These are phyloP conservation scores for Gnatocerus cornutus DNA, from an alignment of 2,888 invertebrate genomes.

Conservation along the genomic window DNA sequence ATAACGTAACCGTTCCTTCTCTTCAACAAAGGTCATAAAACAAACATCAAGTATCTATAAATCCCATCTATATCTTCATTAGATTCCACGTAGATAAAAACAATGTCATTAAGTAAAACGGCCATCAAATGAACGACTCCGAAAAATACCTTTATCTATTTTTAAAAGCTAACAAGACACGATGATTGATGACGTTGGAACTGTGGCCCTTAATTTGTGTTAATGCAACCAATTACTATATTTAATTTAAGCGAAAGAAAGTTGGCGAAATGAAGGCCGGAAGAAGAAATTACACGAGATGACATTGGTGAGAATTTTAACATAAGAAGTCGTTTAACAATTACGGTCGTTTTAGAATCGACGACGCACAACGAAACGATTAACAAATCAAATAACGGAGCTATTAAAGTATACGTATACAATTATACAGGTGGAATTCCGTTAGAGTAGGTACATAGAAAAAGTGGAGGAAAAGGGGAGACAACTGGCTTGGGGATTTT, in stretches of 20 bases:
- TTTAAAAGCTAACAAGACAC: conserved; percentile 57
- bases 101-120: conserved; percentile 56
- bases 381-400: conserved; percentile 62
- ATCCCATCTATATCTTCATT: conserved; percentile 56
- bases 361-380: conserved; percentile 52
- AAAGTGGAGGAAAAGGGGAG: neutral
- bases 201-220: conserved; percentile 44
- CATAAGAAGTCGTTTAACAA: conserved; percentile 1
- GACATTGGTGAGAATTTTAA: neutral
- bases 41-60: conserved; percentile 48
- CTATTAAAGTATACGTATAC: conserved; percentile 54
- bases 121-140: conserved; percentile 28
- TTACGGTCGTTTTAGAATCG: conserved; percentile 1
- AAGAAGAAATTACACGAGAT: conserved; percentile 22
- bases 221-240: conserved; percentile 34
- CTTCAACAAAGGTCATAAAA: conserved; percentile 53
- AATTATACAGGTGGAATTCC: conserved; percentile 49
- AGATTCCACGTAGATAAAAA: conserved; percentile 54
- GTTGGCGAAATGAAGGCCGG: conserved; percentile 37
- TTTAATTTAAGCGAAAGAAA: conserved; percentile 27
- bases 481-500: conserved; percentile 8
- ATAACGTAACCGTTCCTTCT: conserved; percentile 1
- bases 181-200: conserved; percentile 55
- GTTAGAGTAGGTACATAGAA: conserved; percentile 55
- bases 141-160: conserved; percentile 47